Percentiles rank a stretch among this genome's conserved stretches.
These are phyloP conservation scores for Puntigrus tetrazona DNA, from an alignment of 2,113 vertebrate genomes.

Conservation along the genomic window DNA sequence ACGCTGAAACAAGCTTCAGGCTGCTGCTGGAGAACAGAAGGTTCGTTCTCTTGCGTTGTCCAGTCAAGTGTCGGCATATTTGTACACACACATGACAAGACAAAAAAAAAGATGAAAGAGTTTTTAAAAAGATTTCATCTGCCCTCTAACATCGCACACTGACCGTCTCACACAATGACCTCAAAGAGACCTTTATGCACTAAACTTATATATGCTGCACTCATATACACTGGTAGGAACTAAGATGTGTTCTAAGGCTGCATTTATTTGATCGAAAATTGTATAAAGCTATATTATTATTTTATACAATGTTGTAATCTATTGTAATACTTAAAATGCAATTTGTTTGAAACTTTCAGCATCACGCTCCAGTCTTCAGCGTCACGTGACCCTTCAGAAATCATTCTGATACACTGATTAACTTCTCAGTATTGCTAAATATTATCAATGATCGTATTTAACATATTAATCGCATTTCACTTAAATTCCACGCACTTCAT, in stretches of 20 bases:
- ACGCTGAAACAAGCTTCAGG: background rate
- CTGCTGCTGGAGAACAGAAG: slow-evolving; percentile 44
- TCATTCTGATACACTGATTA: background rate
- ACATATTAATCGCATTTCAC: background rate
- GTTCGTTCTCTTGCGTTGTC: slow-evolving; percentile 50
- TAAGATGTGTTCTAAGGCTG: background rate
- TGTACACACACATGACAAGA: slow-evolving; percentile 71
- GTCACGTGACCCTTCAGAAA: background rate
- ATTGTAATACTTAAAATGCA: background rate
- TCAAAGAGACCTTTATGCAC: background rate
- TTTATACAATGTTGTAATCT: too few relatives aligned
- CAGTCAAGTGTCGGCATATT: slow-evolving; percentile 71
- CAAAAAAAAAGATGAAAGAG: slow-evolving; percentile 71
- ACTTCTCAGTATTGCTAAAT: background rate
- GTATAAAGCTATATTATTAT: too few relatives aligned
- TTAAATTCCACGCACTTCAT: background rate
- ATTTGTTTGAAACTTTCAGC: background rate
- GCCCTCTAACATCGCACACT: slow-evolving; percentile 51
- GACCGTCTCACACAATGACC: background rate
- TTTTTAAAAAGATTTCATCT: slow-evolving; percentile 66
- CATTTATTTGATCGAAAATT: background rate
- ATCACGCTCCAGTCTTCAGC: background rate
- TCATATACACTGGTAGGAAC: too few relatives aligned
- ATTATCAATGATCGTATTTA: background rate
- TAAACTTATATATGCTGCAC: background rate